Conservation (phyloP, 2,888 invertebrate species). For the Zelleria hepariella region DNA sequence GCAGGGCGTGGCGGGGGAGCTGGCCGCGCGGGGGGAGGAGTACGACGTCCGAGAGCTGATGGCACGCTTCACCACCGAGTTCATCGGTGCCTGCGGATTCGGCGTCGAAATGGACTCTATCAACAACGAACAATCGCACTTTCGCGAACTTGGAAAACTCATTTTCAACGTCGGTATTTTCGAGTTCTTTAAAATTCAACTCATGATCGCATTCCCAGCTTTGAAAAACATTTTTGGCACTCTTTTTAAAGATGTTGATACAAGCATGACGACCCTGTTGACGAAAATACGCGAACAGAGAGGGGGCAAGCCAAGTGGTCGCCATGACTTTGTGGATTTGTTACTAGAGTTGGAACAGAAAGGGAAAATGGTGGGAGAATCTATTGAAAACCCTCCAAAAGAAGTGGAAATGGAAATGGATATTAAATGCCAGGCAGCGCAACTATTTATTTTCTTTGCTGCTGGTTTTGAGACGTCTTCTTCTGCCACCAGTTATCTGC, state of each 20-base stretch:
- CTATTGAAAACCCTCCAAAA: constrained; percentile 12
- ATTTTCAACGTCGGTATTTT: constrained; percentile 2
- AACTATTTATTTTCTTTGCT: constrained; percentile 22
- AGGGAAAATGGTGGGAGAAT: constrained; percentile 18
- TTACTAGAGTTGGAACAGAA: constrained; percentile 26
- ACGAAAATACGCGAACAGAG: constrained; percentile 11
- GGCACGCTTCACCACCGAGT: constrained; percentile 14
- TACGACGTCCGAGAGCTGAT: constrained; percentile 10
- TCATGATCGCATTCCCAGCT: constrained; percentile 7
- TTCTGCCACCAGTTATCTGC: constrained; percentile 26
- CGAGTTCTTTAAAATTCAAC: neutral
- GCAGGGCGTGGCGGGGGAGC: neutral
- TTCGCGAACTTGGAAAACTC: constrained; percentile 8
- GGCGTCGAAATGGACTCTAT: constrained; percentile 11
- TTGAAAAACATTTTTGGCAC: constrained; percentile 1
- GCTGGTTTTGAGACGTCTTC: constrained; percentile 30
- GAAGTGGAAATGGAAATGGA: constrained; percentile 16
- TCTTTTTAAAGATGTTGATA: constrained; percentile 5
- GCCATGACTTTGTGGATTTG: constrained; percentile 41
- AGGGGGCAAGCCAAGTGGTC: constrained; percentile 21
- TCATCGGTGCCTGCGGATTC: constrained; percentile 11
- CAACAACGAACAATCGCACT: constrained; percentile 9
- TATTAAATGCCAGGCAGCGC: constrained; percentile 13
- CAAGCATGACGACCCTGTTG: constrained; percentile 18
- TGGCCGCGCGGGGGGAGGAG: neutral